Evolutionary conservation across 1,140 invertebrate genomes (phyloP).

Genomic region (Chrysopa pallens): DNA sequence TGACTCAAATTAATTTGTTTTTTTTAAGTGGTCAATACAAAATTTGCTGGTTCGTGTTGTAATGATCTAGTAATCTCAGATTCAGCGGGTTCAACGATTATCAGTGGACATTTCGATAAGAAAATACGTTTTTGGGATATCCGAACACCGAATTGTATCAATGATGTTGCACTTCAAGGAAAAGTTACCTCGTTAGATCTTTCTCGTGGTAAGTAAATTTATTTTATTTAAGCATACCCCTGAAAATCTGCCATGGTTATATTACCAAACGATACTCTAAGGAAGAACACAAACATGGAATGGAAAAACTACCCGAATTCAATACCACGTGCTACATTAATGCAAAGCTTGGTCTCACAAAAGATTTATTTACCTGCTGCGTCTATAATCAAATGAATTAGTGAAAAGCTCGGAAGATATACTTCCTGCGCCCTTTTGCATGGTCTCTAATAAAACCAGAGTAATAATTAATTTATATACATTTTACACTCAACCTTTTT

Average conservation of each 20-base stretch:
- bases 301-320: background rate
- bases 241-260: too few relatives aligned
- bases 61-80: conserved; percentile 87
- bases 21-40: conserved; percentile 71
- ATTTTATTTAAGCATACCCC: too few relatives aligned
- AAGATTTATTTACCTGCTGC: too few relatives aligned
- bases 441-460: too few relatives aligned
- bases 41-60: conserved; percentile 92
- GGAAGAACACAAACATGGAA: background rate
- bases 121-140: conserved; percentile 93
- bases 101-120: conserved; percentile 96
- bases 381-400: too few relatives aligned
- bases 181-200: conserved; percentile 91
- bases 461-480: too few relatives aligned
- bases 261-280: background rate
- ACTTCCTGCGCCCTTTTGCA: too few relatives aligned
- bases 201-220: conserved; percentile 52
- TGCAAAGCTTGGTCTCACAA: too few relatives aligned
- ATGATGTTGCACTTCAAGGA: conserved; percentile 76
- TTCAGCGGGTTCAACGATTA: conserved; percentile 75
- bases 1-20: background rate
- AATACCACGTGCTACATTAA: too few relatives aligned
- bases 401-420: too few relatives aligned
- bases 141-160: conserved; percentile 50
- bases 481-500: too few relatives aligned